Evolutionary conservation across 1,140 invertebrate species (phyloP), one percentile per base, ranked within the genome.

Genomic region (Gryllus bimaculatus): DNA sequence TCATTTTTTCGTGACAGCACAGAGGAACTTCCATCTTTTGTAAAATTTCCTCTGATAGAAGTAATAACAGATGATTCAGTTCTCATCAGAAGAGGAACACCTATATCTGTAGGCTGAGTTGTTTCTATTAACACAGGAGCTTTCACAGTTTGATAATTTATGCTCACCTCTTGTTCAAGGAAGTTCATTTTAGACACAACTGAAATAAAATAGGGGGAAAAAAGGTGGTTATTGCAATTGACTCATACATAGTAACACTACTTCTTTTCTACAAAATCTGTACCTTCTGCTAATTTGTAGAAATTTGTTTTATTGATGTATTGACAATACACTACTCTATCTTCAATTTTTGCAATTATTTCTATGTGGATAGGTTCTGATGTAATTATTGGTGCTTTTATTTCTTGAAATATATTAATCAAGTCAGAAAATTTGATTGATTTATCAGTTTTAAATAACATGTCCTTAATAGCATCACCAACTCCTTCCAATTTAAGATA

Each of bases 401-500:
- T 49, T 75, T 79, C 47, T 20, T 54, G 10, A 21, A 79, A 74
- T 47, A 79, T 5, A 18, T n/a, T 21, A 12, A 75, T 20, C 73
- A 79, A 26, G 15, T 74, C 15, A 1, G 77, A 73, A 18, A 78
- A 21, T 8, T 47, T 79, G 73, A 49, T 3, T 10, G 10, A 26
- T 47, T 21, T n/a, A 7, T 73, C n/a, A 4, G 15, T n/a, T 81
- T 82, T 87, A 49, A 83, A 84, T 76, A 83, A 81, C 54, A 81
- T 78, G n/a, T 80, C 78, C 78, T 80, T 80, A 20, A 82, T 76
- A 0, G 54, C 83, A 76, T 86, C 85, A 8, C 84, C 83, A 0
- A 88, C 78, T 13, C 90, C 89, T 79, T 89, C 87, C 5, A 87
- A 86, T 85, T 90, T 90, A 12, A 90, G 85, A 79, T 90, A 90